A percentile compares a stretch with the other conserved stretches of the same genome.
These are phyloP conservation scores for Xenentodon cancila DNA, from an alignment of 2,797 vertebrate species.

Conservation along the genomic window DNA sequence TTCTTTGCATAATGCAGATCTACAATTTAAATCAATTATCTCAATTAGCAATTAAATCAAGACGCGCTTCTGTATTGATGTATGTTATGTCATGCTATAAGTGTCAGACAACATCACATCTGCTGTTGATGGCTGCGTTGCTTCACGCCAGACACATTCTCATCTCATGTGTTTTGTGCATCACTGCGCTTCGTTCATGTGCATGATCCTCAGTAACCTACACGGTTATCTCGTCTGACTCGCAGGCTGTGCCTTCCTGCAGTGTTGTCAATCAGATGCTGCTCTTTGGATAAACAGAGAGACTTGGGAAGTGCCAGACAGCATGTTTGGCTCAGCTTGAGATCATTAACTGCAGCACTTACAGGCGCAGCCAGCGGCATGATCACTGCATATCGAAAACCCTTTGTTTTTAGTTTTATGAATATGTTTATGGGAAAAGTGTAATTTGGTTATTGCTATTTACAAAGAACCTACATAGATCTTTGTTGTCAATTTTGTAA, in stretches of 20 bases:
- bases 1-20: too few relatives aligned
- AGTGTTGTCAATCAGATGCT: slow-evolving; percentile 42
- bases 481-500: slow-evolving; percentile 37
- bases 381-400: slow-evolving; percentile 35
- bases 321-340: slow-evolving; percentile 46
- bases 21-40: not conserved
- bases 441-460: slow-evolving; percentile 23
- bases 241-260: slow-evolving; percentile 32
- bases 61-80: not conserved
- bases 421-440: slow-evolving; percentile 32
- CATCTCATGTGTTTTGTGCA: slow-evolving; percentile 34
- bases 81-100: slow-evolving; percentile 57
- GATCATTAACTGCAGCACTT: slow-evolving; percentile 53
- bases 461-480: slow-evolving; percentile 34
- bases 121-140: slow-evolving; percentile 34
- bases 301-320: slow-evolving; percentile 41
- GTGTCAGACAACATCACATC: slow-evolving; percentile 58
- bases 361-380: slow-evolving; percentile 25
- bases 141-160: slow-evolving; percentile 25
- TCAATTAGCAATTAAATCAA: not conserved
- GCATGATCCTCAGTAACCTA: slow-evolving; percentile 32
- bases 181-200: slow-evolving; percentile 38
- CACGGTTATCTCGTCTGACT: slow-evolving; percentile 28
- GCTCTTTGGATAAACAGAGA: slow-evolving; percentile 48
- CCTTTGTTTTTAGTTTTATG: slow-evolving; percentile 28